Evolutionary conservation across 2,888 invertebrate genomes (phyloP).

Genomic region (Euplagia quadripunctaria): DNA sequence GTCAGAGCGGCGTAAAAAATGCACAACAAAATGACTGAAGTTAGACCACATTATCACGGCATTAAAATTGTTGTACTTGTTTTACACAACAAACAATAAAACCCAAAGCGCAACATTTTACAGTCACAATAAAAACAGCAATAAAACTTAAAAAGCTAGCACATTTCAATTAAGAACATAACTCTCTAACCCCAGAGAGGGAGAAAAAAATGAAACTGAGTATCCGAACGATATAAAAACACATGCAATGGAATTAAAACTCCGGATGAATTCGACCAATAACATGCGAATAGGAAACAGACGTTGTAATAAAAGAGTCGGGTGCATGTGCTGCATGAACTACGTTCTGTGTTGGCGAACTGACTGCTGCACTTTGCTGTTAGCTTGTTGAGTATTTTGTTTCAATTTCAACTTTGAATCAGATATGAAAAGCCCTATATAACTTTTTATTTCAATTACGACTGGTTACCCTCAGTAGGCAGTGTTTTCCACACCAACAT

Average conservation of each 20-base stretch:
- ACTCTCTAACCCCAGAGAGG: conserved; percentile 49
- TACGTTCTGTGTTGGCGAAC: conserved; percentile 40
- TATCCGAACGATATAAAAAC: conserved; percentile 59
- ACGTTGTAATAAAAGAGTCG: conserved; percentile 76
- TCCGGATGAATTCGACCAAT: conserved; percentile 60
- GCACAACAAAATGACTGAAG: background rate
- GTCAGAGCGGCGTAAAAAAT: background rate
- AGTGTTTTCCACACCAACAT: background rate
- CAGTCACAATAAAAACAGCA: conserved; percentile 15
- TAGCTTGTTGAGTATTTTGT: conserved; percentile 7
- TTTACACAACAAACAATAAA: conserved; percentile 12
- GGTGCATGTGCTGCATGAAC: conserved; percentile 69
- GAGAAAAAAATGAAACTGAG: conserved; percentile 52
- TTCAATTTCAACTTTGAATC: conserved; percentile 4
- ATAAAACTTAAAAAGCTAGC: conserved; percentile 41
- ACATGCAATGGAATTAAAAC: conserved; percentile 62
- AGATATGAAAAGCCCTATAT: background rate
- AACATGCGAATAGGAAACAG: conserved; percentile 56
- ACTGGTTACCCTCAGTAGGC: background rate
- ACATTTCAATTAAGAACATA: conserved; percentile 66
- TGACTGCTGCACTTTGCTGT: conserved; percentile 18
- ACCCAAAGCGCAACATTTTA: conserved; percentile 20
- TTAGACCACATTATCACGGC: background rate
- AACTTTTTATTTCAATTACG: background rate
- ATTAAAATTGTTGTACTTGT: background rate